Evolutionary conservation across 2,888 invertebrate genomes (phyloP).

Genomic region (Drosophila yooni): DNA sequence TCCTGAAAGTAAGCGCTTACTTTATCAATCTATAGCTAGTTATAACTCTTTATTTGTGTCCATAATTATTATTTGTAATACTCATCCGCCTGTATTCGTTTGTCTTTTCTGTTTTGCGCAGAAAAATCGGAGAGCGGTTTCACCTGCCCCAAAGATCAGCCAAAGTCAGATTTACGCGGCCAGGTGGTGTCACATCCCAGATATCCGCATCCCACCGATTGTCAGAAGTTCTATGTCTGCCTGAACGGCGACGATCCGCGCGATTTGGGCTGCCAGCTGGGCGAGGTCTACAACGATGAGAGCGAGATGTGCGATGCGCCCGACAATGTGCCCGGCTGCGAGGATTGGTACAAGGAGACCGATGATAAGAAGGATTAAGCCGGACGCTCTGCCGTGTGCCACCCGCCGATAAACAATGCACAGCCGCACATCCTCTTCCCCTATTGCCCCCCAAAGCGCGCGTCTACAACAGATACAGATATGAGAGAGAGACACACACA

Average conservation of each 20-base stretch:
- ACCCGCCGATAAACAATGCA: conserved; percentile 42
- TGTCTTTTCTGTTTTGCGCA: conserved; percentile 73
- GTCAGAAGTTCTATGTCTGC: conserved; percentile 96
- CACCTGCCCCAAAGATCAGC: conserved; percentile 91
- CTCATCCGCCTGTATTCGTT: conserved; percentile 55
- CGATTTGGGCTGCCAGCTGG: conserved; percentile 93
- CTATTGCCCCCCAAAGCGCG: conserved; percentile 27
- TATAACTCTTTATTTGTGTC: not conserved
- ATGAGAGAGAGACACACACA: not conserved
- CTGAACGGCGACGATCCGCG: conserved; percentile 94
- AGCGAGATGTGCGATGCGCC: conserved; percentile 94
- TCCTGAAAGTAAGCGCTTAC: conserved; percentile 85
- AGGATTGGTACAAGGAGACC: conserved; percentile 95
- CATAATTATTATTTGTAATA: not conserved
- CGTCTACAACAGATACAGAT: conserved; percentile 42
- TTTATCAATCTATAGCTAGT: not conserved
- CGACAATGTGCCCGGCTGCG: conserved; percentile 95
- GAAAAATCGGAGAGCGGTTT: conserved; percentile 93
- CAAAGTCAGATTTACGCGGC: conserved; percentile 88
- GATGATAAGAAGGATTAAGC: conserved; percentile 87
- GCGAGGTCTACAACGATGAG: conserved; percentile 96
- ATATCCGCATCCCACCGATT: conserved; percentile 93
- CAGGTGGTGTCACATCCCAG: conserved; percentile 92
- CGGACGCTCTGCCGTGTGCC: conserved; percentile 20
- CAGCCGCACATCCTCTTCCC: conserved; percentile 10